Percentiles rank a stretch among this genome's conserved stretches.
Evolutionary conservation across 1,140 invertebrate genomes (phyloP).

Genomic region (Leptoteleia sp.): DNA sequence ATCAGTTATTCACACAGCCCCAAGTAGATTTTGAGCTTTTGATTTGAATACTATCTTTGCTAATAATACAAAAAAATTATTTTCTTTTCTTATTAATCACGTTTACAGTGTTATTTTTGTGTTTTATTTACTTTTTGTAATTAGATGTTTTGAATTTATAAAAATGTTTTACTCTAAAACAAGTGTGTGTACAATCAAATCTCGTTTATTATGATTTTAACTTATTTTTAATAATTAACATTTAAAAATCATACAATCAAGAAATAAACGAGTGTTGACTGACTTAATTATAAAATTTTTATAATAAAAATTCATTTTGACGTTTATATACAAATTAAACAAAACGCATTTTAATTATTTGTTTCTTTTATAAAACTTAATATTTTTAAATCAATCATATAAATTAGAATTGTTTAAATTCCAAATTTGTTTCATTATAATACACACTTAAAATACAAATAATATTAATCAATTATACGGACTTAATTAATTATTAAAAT

Average conservation of each 20-base stretch:
- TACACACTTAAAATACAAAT: too few species aligned
- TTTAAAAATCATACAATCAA: not conserved
- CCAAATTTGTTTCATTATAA: too few species aligned
- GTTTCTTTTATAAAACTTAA: not conserved
- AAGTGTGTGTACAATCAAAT: constrained; percentile 4
- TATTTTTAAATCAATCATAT: not conserved
- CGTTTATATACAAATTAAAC: constrained; percentile 9
- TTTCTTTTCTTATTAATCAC: constrained; percentile 2
- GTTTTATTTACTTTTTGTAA: not conserved
- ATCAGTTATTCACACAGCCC: constrained; percentile 5
- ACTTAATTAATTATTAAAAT: too few species aligned
- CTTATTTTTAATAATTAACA: not conserved
- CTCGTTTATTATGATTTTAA: constrained; percentile 1
- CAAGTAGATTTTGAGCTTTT: constrained; percentile 16
- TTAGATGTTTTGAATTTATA: not conserved
- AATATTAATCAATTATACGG: too few species aligned
- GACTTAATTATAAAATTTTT: not conserved
- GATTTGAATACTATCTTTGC: constrained; percentile 9
- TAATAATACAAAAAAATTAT: constrained; percentile 7
- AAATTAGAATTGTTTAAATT: too few species aligned
- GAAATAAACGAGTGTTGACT: constrained; percentile 2
- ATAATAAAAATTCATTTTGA: constrained; percentile 13
- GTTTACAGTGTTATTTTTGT: not conserved
- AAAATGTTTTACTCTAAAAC: not conserved
- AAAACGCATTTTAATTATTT: not conserved